phyloP scores from a whole-genome alignment of 2,113 vertebrate genomes.

The Psettodes erumei region DNA sequence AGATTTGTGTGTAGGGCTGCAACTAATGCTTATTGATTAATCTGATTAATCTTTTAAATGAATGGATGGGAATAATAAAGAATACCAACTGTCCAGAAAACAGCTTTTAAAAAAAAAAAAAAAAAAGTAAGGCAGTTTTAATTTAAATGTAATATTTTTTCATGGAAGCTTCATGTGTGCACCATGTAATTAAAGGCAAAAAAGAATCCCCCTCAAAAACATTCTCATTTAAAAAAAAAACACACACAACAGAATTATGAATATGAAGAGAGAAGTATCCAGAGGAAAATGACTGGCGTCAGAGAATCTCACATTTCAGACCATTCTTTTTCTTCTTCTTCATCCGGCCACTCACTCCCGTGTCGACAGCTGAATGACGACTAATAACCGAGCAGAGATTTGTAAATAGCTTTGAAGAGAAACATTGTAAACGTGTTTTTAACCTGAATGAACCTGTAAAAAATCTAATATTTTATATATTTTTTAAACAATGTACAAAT shows the following conservation, averaged over 20 bases:
- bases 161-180: neutral
- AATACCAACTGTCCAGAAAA: no score
- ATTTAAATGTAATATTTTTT: no score
- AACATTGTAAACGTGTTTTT: conserved; percentile 66
- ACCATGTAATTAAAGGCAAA: neutral
- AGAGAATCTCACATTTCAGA: conserved; percentile 11
- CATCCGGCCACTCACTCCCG: conserved; percentile 12
- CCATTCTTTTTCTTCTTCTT: neutral
- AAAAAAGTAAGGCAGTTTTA: neutral
- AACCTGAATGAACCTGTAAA: conserved; percentile 74
- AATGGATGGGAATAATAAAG: neutral
- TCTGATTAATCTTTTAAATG: neutral
- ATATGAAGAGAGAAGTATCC: neutral
- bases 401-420: conserved; percentile 77
- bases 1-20: neutral
- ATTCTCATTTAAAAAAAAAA: neutral
- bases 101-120: no score
- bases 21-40: neutral
- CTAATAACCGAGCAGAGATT: conserved; percentile 33
- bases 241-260: neutral
- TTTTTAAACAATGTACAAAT: conserved; percentile 71
- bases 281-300: conserved; percentile 11
- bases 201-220: neutral
- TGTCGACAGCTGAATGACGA: conserved; percentile 62
- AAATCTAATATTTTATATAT: conserved; percentile 75